Conservation (phyloP, 1,140 invertebrate species). For the Drosophila lowei region DNA sequence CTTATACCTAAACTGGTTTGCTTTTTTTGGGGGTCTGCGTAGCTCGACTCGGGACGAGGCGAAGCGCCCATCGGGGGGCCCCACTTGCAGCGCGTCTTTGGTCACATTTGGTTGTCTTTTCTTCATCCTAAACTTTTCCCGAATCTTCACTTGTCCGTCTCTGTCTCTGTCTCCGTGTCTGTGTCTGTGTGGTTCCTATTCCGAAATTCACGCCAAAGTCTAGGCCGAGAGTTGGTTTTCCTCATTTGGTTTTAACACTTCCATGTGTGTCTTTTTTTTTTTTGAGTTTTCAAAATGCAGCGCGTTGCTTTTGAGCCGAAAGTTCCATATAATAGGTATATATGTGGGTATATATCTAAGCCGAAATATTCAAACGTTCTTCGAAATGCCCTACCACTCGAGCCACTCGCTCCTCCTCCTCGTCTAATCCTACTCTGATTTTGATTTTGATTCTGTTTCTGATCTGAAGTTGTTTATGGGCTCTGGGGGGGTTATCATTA, state of each 20-base stretch:
- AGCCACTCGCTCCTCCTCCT: conserved; percentile 35
- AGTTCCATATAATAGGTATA: conserved; percentile 16
- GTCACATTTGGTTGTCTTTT: conserved; percentile 48
- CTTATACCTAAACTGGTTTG: conserved; percentile 74
- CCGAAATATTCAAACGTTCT: conserved; percentile 59
- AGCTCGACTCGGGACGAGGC: conserved; percentile 27
- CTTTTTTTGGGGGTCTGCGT: conserved; percentile 39
- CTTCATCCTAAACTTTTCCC: conserved; percentile 34
- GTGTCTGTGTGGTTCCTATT: conserved; percentile 43
- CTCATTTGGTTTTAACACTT: conserved; percentile 29
- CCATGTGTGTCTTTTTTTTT: conserved; percentile 6
- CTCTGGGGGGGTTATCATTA: conserved; percentile 22
- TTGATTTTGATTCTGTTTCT: conserved; percentile 19
- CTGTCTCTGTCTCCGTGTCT: conserved; percentile 24
- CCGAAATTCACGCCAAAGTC: conserved; percentile 78
- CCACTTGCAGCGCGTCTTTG: conserved; percentile 61
- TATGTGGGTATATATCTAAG: conserved; percentile 33
- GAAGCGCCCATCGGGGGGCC: conserved; percentile 14
- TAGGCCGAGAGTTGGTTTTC: conserved; percentile 67
- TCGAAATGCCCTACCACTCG: conserved; percentile 58
- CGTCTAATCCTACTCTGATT: conserved; percentile 46
- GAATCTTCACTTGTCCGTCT: conserved; percentile 5
- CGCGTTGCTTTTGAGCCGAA: conserved; percentile 51
- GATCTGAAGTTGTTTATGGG: conserved; percentile 10
- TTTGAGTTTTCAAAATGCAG: conserved; percentile 50